Base-by-base conservation (phyloP, 2,113 vertebrate species). In the Polypterus bichir region DNA sequence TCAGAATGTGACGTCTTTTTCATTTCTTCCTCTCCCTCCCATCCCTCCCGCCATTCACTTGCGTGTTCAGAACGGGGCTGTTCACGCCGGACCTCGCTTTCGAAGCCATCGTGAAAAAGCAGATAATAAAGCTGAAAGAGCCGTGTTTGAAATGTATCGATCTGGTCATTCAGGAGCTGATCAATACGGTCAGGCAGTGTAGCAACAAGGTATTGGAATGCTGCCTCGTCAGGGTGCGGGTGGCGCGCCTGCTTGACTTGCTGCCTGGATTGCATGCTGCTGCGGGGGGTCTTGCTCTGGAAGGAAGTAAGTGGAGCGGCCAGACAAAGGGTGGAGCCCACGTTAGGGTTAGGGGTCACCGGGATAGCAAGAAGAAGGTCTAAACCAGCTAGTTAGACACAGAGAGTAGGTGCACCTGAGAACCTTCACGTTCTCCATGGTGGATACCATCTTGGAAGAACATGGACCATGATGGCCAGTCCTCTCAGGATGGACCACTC, bases 51-150 rank as follows among this genome's bases (percentile, higher is more conserved):
- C 48, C 63, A 65, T 47, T 3, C 59, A 68, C 60, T 61, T 68
- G 44, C 79, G 71, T 75, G 75, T 77, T 79, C 79, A 98, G 95
- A 92, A 98, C 92, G 49, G 95, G 95, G 76, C 93, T 98, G 72
- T 98, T 98, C 84, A 98, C 95, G 63, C 95, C 95, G 5, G 95
- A 97, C 82, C 73, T 98, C 91, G 95, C 95, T 9, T 98, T 98
- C 80, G 95, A 98, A 82, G 92, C 83, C 85, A 97, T 98, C 62
- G 94, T 98, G 76, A 98, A 98, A 86, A 98, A 95, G 87, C 95
- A 97, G 84, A 86, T 98, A 83, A 85, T 97, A 83, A 97, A 97
- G 91, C 88, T 98, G 88, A 98, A 97, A 86, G 92, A 94, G 68
- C 95, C 95, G 51, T 98, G 95, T 80, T 84, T 98, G 76, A 98